These are phyloP conservation scores for Oxyscelio sp. DNA, from an alignment of 2,888 invertebrate species.

Conservation along the genomic window DNA sequence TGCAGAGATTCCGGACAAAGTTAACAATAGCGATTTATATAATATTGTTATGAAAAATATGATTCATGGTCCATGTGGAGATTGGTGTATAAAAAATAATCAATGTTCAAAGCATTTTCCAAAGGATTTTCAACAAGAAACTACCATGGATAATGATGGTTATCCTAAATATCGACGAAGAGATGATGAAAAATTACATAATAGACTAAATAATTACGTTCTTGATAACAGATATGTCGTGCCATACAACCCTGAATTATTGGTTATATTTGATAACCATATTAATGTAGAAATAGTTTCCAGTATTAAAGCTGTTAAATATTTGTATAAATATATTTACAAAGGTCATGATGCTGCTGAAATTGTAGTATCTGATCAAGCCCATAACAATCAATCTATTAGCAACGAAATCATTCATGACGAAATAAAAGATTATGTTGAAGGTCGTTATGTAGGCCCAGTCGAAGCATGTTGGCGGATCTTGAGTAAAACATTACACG, in stretches of 20 bases:
- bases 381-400: background rate
- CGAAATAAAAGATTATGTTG: slow-evolving; percentile 20
- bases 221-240: slow-evolving; percentile 17
- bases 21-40: no score
- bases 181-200: slow-evolving; percentile 2
- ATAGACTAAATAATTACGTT: background rate
- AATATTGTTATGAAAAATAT: no score
- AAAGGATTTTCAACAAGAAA: slow-evolving; percentile 13
- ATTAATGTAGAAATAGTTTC: slow-evolving; percentile 10
- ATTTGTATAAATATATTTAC: slow-evolving; percentile 25
- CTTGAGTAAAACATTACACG: slow-evolving; percentile 10
- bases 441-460: slow-evolving; percentile 18
- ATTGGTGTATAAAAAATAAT: slow-evolving; percentile 74
- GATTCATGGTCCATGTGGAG: no score
- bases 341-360: slow-evolving; percentile 21
- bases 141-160: slow-evolving; percentile 10
- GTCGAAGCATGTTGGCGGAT: slow-evolving; percentile 20
- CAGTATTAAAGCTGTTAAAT: slow-evolving; percentile 26
- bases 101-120: slow-evolving; percentile 75
- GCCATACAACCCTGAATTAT: background rate
- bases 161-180: slow-evolving; percentile 19
- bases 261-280: slow-evolving; percentile 12
- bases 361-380: background rate
- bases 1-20: no score
- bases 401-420: background rate